Evolutionary conservation across 2,797 vertebrate genomes (phyloP), one percentile per base, ranked within the genome.

Genomic region (Buphagus erythrorhynchus): DNA sequence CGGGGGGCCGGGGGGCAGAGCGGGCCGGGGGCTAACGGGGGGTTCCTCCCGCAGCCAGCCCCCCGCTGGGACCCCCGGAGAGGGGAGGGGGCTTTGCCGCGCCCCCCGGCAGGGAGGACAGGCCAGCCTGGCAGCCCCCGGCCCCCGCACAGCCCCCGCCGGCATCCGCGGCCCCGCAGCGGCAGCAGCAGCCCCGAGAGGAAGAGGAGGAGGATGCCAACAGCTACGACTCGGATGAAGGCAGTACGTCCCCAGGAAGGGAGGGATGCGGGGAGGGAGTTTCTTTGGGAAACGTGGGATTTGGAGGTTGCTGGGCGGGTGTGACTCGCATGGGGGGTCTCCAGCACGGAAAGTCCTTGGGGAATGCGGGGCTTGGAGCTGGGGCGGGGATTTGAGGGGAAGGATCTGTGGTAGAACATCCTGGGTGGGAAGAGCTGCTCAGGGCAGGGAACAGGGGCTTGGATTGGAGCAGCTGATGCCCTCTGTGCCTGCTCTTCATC

Each of bases 181-280:
- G 91, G 54, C 54, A 57, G 20, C 98, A 97, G 68, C 97, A 74
- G 0, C 97, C 96, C 11, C 97, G 86, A 6, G 97, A 97, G 1
- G 97, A 98, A 2, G 98, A 99, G 1, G 98, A 99, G 25, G 98
- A 99, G 24, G 99, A 99, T 4, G 98, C 98, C 95, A 99, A 99
- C 73, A 99, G 99, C 97, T 99, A 99, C 1, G 99, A 99, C 92
- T 99, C 99, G 0, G 99, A 99, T 26, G 99, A 99, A 93, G 97
- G 99, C 95, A 99, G 99, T 99, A 98, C 0, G 98, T 98, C 85
- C 1, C 3, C 1, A 16, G 54, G 9, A 9, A 0, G 45, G 31
- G 7, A 16, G 25, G 59, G 7, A 13, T 40, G 40, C 15, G 16
- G 26, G 58, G 35, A 10, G 29, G 42, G 40, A 21, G 20, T 29